Evolutionary conservation across 2,113 vertebrate genomes (phyloP).

Genomic region (mouse (Mus musculus)): GRCm39 chr5:124262501-124263000

Average conservation of each 20-base stretch:
- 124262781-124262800: background rate
- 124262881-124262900: constrained; percentile 81
- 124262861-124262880: constrained; percentile 91
- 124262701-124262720: background rate
- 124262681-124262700: background rate
- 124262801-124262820: background rate
- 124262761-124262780: background rate
- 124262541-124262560: background rate
- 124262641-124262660: background rate
- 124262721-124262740: background rate
- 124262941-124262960: constrained; percentile 86
- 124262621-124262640: background rate
- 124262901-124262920: constrained; percentile 79
- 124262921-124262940: constrained; percentile 71
- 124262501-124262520: background rate
- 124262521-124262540: background rate
- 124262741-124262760: background rate
- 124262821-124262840: background rate
- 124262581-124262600: background rate
- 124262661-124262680: background rate
- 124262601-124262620: accelerated
- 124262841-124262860: constrained; percentile 83
- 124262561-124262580: background rate
- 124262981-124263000: constrained; percentile 90
- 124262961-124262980: constrained; percentile 92